Base-by-base conservation (phyloP, 2,888 invertebrate species). In the Drosophila mulleri region DNA sequence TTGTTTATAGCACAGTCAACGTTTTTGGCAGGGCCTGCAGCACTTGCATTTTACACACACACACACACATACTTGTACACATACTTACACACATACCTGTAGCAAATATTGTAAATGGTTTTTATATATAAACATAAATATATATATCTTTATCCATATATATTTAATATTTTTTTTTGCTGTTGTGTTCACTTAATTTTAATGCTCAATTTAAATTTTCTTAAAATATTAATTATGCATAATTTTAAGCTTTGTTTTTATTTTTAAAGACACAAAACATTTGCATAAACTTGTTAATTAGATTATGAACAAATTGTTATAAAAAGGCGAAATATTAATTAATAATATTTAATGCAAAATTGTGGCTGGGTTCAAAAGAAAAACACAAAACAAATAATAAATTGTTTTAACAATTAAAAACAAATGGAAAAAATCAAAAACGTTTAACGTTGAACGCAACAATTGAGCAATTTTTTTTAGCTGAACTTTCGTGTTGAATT, bases 101-200 rank as follows among this genome's bases (percentile, higher is more conserved):
- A 85, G 85, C 83, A 81, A 85, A 84, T 84, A 78, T 85, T 85
- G 74, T 80, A 78, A 80, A 74, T 80, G 77, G 77, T 83, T 88
- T 67, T 35, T 45, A 16, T 47, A 18, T 47, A n/a, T 44, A 29
- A 29, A 56, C 12, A 35, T 18, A 26, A 26, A 56, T 35, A 35
- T 14, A 11, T 54, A 35, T 14, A 35, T 26, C 16, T 29, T 8
- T 26, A 52, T 52, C 3, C 41, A 41, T 57, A 54, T 39, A 53
- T 26, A 53, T 39, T 12, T 57, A 35, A 45, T 45, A 45, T 29
- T 29, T 26, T 44, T 62, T 39, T 63, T 32, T 39, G 32, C 35
- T 88, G 83, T 88, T 87, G 83, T 87, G 82, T 82, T 87, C 86
- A 88, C 67, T 75, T 83, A 77, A 83, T 78, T 78, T 71, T 63